Conservation (phyloP, 2,888 invertebrate species). For the Automeris io region DNA sequence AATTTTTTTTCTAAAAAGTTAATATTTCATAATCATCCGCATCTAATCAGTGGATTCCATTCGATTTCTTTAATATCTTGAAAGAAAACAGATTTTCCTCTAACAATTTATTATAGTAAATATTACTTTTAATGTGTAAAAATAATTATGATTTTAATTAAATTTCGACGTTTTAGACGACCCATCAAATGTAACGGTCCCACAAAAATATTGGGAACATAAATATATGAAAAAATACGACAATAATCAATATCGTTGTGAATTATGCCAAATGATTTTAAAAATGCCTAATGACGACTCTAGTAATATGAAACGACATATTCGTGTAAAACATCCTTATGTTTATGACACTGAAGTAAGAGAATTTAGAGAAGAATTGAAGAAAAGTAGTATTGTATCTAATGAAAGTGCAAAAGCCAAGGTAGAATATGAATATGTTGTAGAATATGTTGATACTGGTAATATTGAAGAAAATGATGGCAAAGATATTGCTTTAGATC, state of each 20-base stretch:
- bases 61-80: too few species aligned
- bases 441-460: slow-evolving; percentile 7
- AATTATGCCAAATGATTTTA: slow-evolving; percentile 4
- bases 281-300: background rate
- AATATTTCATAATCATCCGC: too few species aligned
- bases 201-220: slow-evolving; percentile 6
- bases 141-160: background rate
- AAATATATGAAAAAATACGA: slow-evolving; percentile 6
- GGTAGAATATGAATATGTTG: background rate
- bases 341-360: slow-evolving; percentile 7
- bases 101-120: background rate
- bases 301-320: slow-evolving; percentile 9
- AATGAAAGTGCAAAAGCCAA: background rate
- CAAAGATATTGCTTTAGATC: background rate
- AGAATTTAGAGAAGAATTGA: background rate
- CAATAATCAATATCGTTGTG: slow-evolving; percentile 4
- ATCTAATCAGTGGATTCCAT: too few species aligned
- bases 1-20: too few species aligned
- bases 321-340: slow-evolving; percentile 5
- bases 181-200: background rate
- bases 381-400: background rate
- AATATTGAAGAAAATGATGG: background rate
- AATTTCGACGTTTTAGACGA: background rate
- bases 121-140: too few species aligned
- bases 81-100: too few species aligned